Evolutionary conservation across 2,113 vertebrate genomes (phyloP), one percentile per base, ranked within the genome.

Genomic region (Tachysurus fulvidraco): DNA sequence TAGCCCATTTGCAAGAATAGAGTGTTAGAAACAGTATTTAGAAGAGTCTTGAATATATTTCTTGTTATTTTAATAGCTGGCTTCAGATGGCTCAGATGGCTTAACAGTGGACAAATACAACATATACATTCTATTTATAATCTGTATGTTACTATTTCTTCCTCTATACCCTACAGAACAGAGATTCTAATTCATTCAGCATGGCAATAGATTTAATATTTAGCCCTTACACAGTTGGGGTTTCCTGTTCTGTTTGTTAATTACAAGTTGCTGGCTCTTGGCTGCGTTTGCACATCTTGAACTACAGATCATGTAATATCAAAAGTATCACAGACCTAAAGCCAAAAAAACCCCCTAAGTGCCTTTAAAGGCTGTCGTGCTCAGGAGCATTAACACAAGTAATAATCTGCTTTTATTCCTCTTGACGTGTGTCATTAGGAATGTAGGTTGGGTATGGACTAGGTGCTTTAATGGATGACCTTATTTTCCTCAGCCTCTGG

Each of bases 401-500:
- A 86, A 89, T 90, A 90, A 90, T 88, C 87, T 78, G 52, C 57
- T 81, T 89, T 73, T 87, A 81, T 81, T 91, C 90, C 85, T 91
- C 90, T 87, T 89, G 90, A 92, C 88, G 83, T 77, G 55, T 77
- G 87, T 78, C 87, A 86, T 85, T 62, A 89, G 93, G 92, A 94
- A 94, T 92, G 91, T 88, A 90, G 85, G 90, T 90, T 91, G 90
- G 86, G 77, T 84, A 84, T 86, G 52, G 90, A 89, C 91, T 67
- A 85, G 50, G 88, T 91, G 92, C 91, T 88, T 88, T 86, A 90
- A 82, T 74, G 87, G 77, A 73, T 88, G 92, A 93, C 92, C 91
- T 93, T 88, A 91, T 90, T 92, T 94, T 90, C 91, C 91, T 91
- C 93, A 93, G 91, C 94, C 93, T 91, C 46, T 88, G 90, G 88